Evolutionary conservation across 1,140 invertebrate genomes (phyloP).

Genomic region (Steinernema khuongi): DNA sequence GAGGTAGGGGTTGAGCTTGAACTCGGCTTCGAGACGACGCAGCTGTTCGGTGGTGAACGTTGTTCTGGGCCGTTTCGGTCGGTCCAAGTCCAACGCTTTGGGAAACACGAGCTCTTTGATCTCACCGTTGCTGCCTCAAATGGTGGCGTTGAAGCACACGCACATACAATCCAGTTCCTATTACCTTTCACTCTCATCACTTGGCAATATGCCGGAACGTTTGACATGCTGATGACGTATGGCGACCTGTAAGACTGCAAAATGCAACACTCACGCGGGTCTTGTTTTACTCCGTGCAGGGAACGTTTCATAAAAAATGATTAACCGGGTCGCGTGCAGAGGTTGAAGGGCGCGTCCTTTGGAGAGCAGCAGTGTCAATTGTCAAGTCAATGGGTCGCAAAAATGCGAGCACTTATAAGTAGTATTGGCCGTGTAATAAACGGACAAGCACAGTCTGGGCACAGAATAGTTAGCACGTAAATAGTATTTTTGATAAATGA

Average conservation of each 20-base stretch:
- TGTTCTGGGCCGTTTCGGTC: constrained; percentile 63
- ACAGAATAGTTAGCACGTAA: too few relatives aligned
- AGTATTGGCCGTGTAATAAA: neutral
- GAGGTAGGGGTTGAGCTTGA: constrained; percentile 63
- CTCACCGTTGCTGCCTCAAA: constrained; percentile 61
- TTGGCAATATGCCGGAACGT: constrained; percentile 7
- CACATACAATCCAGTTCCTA: neutral
- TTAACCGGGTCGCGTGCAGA: neutral
- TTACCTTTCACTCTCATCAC: constrained; percentile 11
- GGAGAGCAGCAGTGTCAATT: neutral
- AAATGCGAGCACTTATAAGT: neutral
- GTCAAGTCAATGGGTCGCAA: too few relatives aligned
- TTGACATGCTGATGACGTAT: neutral
- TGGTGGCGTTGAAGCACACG: neutral
- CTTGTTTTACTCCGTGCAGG: too few relatives aligned
- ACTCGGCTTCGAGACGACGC: constrained; percentile 61
- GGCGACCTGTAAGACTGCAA: neutral
- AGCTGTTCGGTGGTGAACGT: constrained; percentile 64
- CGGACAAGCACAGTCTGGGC: too few relatives aligned
- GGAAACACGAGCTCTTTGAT: constrained; percentile 63
- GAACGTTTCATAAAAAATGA: too few relatives aligned
- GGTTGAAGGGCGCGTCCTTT: constrained; percentile 11
- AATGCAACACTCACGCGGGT: too few relatives aligned
- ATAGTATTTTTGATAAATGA: too few relatives aligned
- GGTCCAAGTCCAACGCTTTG: constrained; percentile 63